phyloP scores from a whole-genome alignment of 2,797 vertebrate genomes.

The Hemitrygon akajei region DNA sequence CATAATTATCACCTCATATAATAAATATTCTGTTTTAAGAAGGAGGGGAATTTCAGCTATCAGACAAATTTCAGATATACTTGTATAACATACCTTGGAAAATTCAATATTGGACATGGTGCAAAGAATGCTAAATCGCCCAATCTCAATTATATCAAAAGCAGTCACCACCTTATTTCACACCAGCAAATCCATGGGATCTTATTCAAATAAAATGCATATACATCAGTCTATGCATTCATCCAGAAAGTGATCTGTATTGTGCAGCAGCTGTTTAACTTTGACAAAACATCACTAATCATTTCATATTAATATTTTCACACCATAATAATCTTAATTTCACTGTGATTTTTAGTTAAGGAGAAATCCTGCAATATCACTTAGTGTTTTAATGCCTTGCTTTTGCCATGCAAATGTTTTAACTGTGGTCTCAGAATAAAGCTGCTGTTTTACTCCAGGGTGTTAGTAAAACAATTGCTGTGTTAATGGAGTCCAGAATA shows the following conservation, averaged over 20 bases:
- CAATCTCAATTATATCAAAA: neutral
- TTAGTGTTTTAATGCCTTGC: neutral
- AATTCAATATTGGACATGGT: neutral
- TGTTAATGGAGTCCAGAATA: constrained; percentile 29
- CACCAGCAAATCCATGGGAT: neutral
- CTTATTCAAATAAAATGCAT: neutral
- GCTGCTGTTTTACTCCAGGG: constrained; percentile 20
- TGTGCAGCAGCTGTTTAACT: neutral
- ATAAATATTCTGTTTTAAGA: neutral
- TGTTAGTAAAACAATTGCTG: constrained; percentile 27
- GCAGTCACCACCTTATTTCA: neutral
- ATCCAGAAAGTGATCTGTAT: neutral
- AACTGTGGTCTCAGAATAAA: constrained; percentile 14
- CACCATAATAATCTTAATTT: neutral
- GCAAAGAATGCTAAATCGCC: neutral
- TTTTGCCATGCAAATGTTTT: neutral
- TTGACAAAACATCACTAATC: neutral
- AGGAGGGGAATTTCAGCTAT: neutral
- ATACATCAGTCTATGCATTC: neutral
- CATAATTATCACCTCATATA: neutral
- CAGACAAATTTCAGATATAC: neutral
- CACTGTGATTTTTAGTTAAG: neutral
- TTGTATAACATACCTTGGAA: neutral
- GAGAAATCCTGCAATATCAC: neutral
- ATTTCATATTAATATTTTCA: neutral